These are phyloP conservation scores for Drosophila santomea DNA, from an alignment of 1,140 invertebrate species.

Conservation along the genomic window DNA sequence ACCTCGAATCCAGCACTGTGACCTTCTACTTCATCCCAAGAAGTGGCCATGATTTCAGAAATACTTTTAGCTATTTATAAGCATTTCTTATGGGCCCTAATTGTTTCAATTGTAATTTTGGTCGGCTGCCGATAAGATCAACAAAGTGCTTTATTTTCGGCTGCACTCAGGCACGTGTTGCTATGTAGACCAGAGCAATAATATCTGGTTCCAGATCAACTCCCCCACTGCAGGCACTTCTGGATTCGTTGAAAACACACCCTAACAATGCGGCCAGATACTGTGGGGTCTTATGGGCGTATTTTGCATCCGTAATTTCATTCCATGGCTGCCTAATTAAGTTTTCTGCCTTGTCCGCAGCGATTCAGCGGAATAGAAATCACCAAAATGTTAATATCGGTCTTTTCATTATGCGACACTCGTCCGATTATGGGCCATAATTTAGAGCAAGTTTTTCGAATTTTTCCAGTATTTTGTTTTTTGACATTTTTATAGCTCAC, in stretches of 20 bases:
- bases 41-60: slow-evolving; percentile 14
- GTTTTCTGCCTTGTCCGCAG: slow-evolving; percentile 46
- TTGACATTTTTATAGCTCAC: slow-evolving; percentile 79
- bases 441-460: slow-evolving; percentile 54
- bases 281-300: slow-evolving; percentile 27
- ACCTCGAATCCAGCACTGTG: neutral
- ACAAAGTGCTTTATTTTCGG: slow-evolving; percentile 57
- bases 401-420: slow-evolving; percentile 60
- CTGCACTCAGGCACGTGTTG: slow-evolving; percentile 54
- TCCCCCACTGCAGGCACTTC: slow-evolving; percentile 19
- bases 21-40: slow-evolving; percentile 33
- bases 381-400: slow-evolving; percentile 37
- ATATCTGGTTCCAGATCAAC: slow-evolving; percentile 15
- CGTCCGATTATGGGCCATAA: slow-evolving; percentile 68
- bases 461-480: slow-evolving; percentile 59
- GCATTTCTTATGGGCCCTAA: slow-evolving; percentile 44
- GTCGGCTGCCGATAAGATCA: slow-evolving; percentile 42
- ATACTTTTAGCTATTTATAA: slow-evolving; percentile 32
- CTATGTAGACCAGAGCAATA: slow-evolving; percentile 18
- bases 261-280: slow-evolving; percentile 27
- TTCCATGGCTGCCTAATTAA: slow-evolving; percentile 49
- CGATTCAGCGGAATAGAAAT: slow-evolving; percentile 69
- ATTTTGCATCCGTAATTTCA: slow-evolving; percentile 69
- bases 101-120: slow-evolving; percentile 46
- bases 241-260: slow-evolving; percentile 32